These are phyloP conservation scores for Ophonus ardosiacus DNA, from an alignment of 2,888 invertebrate genomes.

Conservation along the genomic window DNA sequence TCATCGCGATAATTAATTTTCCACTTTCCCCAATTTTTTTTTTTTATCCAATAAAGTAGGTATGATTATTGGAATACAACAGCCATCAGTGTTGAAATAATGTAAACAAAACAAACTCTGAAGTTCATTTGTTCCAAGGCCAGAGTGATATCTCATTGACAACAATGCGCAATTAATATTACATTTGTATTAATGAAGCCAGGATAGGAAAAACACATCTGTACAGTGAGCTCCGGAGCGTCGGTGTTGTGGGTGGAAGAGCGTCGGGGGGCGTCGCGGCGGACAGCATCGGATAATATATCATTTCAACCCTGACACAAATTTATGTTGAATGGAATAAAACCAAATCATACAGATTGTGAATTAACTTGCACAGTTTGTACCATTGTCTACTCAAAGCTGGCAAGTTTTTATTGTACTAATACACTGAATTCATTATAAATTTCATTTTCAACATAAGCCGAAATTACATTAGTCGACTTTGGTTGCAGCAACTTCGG, in stretches of 20 bases:
- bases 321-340: slow-evolving; percentile 40
- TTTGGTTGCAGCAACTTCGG: no score
- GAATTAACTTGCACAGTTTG: slow-evolving; percentile 5
- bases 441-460: no score
- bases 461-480: no score
- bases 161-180: slow-evolving; percentile 37
- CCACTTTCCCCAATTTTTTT: no score
- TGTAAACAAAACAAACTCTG: background rate
- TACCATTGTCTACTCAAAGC: background rate
- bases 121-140: slow-evolving; percentile 19
- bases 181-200: slow-evolving; percentile 25
- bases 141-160: slow-evolving; percentile 17
- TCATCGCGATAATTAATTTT: no score
- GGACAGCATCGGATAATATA: background rate
- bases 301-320: slow-evolving; percentile 27
- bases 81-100: background rate
- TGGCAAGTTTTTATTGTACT: background rate
- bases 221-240: slow-evolving; percentile 3
- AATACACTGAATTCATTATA: no score
- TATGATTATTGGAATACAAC: no score
- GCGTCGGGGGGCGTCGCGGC: background rate
- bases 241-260: background rate
- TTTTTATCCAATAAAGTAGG: no score
- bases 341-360: slow-evolving; percentile 11
- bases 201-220: slow-evolving; percentile 8